Percentiles rank a stretch among this genome's conserved stretches.
Evolutionary conservation across 2,888 invertebrate species (phyloP).

Genomic region (Cephus sareptanus): DNA sequence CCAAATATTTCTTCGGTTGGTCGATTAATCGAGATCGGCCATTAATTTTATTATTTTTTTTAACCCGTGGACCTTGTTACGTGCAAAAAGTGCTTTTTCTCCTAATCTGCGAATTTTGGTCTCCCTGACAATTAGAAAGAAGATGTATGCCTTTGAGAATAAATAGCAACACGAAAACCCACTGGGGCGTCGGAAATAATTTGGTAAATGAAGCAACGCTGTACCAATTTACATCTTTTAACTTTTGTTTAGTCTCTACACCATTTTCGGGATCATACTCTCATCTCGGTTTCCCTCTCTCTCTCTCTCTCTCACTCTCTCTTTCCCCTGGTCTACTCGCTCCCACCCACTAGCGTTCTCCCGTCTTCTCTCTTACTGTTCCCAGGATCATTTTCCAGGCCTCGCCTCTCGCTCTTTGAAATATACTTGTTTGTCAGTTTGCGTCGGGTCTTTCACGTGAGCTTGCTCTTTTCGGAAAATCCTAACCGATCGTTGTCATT

Average conservation of each 20-base stretch:
- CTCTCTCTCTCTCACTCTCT: neutral
- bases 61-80: neutral
- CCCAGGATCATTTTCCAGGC: neutral
- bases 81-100: neutral
- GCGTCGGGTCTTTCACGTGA: conserved; percentile 22
- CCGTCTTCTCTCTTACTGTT: neutral
- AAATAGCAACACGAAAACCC: neutral
- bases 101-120: neutral
- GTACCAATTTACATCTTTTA: conserved; percentile 21
- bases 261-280: neutral
- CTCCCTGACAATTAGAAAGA: neutral
- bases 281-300: neutral
- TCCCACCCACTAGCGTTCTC: neutral
- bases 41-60: no score
- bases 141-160: conserved; percentile 7
- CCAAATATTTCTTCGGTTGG: neutral
- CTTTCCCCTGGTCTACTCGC: no score
- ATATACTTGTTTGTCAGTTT: conserved; percentile 48
- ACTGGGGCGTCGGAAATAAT: conserved; percentile 11
- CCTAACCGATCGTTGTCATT: neutral
- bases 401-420: conserved; percentile 19
- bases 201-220: conserved; percentile 19
- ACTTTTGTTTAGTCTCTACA: conserved; percentile 16
- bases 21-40: neutral
- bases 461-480: neutral